Evolutionary conservation across 2,113 vertebrate species (phyloP).

Genomic region (Catagonus wagneri): DNA sequence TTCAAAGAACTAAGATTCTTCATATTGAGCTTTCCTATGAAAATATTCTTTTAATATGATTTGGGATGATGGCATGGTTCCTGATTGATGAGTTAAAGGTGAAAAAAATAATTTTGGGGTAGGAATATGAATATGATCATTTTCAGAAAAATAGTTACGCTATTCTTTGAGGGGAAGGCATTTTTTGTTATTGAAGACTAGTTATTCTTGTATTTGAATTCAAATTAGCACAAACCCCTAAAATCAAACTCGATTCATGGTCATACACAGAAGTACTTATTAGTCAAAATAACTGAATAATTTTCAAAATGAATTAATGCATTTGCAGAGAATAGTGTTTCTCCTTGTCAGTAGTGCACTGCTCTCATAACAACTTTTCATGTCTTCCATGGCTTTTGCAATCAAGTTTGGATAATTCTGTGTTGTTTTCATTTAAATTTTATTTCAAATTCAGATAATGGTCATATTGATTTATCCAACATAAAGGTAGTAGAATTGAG

Average conservation of each 20-base stretch:
- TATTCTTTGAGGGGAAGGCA: conserved; percentile 52
- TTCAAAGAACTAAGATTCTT: conserved; percentile 63
- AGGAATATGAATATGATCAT: conserved; percentile 8
- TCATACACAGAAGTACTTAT: conserved; percentile 13
- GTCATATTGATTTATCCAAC: not conserved
- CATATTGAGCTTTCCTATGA: conserved; percentile 50
- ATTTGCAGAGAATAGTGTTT: conserved; percentile 39
- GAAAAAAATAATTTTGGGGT: conserved; percentile 49
- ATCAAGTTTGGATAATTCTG: conserved; percentile 32
- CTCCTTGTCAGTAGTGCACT: not conserved
- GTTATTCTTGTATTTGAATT: conserved; percentile 62
- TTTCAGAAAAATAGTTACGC: conserved; percentile 62
- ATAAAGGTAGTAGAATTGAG: not conserved
- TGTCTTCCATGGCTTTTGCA: conserved; percentile 35
- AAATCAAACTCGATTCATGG: conserved; percentile 76
- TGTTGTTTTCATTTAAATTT: conserved; percentile 56
- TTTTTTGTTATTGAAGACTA: conserved; percentile 66
- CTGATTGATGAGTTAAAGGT: conserved; percentile 58
- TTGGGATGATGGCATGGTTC: conserved; percentile 18
- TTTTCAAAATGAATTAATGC: conserved; percentile 64
- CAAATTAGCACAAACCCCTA: conserved; percentile 52
- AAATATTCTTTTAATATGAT: conserved; percentile 71
- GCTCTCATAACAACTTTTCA: conserved; percentile 48
- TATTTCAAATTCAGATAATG: not conserved
- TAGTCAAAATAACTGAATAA: conserved; percentile 52